Percentiles rank a stretch among this genome's conserved stretches.
Evolutionary conservation across 2,888 invertebrate genomes (phyloP).

Genomic region (Hirtodrosophila alboralis): DNA sequence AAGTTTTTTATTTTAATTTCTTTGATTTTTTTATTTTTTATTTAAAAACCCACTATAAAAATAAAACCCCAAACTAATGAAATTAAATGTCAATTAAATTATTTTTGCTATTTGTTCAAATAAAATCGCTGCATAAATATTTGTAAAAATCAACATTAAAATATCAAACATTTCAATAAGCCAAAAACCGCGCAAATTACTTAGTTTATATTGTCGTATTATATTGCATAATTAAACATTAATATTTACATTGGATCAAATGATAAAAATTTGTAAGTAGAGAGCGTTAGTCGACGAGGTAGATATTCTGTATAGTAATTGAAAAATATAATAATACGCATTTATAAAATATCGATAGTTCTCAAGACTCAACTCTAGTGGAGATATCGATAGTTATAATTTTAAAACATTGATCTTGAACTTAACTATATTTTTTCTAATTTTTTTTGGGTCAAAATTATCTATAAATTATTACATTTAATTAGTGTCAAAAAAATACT

Average conservation of each 20-base stretch:
- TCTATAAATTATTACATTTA: too few relatives aligned
- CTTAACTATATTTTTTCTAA: too few relatives aligned
- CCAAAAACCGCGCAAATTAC: conserved; percentile 20
- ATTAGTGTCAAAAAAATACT: too few relatives aligned
- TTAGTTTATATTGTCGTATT: conserved; percentile 23
- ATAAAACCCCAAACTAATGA: conserved; percentile 59
- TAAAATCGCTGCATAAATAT: conserved; percentile 36
- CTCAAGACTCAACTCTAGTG: too few relatives aligned
- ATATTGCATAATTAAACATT: conserved; percentile 49
- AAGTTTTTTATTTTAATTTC: too few relatives aligned
- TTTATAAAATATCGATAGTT: too few relatives aligned
- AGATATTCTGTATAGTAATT: conserved; percentile 21
- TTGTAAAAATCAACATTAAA: too few relatives aligned
- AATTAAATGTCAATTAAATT: conserved; percentile 72
- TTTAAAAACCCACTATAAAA: conserved; percentile 46
- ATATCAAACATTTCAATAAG: conserved; percentile 32
- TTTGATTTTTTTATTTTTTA: background rate
- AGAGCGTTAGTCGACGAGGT: background rate
- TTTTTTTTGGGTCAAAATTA: too few relatives aligned
- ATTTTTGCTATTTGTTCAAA: conserved; percentile 35
- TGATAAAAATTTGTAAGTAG: background rate
- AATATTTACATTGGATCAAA: conserved; percentile 47
- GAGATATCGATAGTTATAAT: too few relatives aligned
- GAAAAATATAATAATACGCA: too few relatives aligned
- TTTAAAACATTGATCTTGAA: too few relatives aligned